Evolutionary conservation across 2,797 vertebrate genomes (phyloP).

Genomic region (Danionella dracula): DNA sequence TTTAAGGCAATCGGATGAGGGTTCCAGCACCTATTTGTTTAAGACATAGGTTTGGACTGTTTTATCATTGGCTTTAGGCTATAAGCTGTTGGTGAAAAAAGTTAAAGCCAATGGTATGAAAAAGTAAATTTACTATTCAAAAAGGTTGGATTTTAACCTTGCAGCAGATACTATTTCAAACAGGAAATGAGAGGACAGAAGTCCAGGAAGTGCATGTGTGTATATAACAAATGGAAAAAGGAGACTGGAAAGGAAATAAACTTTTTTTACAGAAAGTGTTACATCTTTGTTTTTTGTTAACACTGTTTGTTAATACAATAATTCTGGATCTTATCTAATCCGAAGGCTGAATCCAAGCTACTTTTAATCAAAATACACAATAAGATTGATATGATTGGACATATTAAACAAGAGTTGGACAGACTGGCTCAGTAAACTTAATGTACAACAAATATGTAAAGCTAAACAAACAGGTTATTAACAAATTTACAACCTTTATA

Average conservation of each 20-base stretch:
- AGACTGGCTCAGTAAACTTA: too few relatives aligned
- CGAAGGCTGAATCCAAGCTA: too few relatives aligned
- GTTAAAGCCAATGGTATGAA: too few relatives aligned
- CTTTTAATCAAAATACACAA: too few relatives aligned
- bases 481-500: too few relatives aligned
- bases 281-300: not conserved
- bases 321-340: too few relatives aligned
- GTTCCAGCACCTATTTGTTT: conserved; percentile 40
- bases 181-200: conserved; percentile 16
- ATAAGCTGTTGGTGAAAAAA: conserved; percentile 7
- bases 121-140: not conserved
- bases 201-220: conserved; percentile 26
- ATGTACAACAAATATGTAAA: too few relatives aligned
- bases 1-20: conserved; percentile 52
- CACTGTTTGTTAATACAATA: not conserved
- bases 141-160: conserved; percentile 9
- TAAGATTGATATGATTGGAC: too few relatives aligned
- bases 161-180: conserved; percentile 10
- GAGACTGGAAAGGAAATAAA: conserved; percentile 4
- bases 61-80: conserved; percentile 7
- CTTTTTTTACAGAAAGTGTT: conserved; percentile 12
- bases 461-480: too few relatives aligned
- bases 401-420: too few relatives aligned
- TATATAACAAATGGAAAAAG: conserved; percentile 26
- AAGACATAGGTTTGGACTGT: conserved; percentile 3